Evolutionary conservation across 2,113 vertebrate genomes (phyloP).

Genomic region (Sorex araneus): DNA sequence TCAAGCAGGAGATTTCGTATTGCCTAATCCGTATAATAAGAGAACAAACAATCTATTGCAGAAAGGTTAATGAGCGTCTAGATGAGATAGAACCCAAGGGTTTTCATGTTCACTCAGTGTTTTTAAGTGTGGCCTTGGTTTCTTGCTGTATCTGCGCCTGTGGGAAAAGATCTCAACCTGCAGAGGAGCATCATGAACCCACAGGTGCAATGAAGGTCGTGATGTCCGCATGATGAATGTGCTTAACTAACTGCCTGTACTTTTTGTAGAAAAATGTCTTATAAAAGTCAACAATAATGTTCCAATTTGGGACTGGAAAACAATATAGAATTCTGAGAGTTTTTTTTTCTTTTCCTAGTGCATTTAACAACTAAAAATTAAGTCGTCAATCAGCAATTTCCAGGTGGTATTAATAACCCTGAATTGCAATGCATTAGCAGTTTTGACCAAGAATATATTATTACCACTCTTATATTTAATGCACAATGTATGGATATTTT

Average conservation of each 20-base stretch:
- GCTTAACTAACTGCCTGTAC: neutral
- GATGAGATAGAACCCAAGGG: neutral
- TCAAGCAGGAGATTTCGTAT: neutral
- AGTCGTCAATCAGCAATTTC: conserved; percentile 38
- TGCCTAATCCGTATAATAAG: neutral
- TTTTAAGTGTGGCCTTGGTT: conserved; percentile 23
- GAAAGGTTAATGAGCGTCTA: conserved; percentile 54
- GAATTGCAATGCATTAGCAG: conserved; percentile 54
- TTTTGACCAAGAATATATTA: conserved; percentile 75
- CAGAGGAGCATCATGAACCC: neutral
- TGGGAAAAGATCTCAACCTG: conserved; percentile 17
- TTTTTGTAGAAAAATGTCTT: neutral
- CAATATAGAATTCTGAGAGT: neutral
- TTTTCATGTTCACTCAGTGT: conserved; percentile 6
- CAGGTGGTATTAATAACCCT: conserved; percentile 34
- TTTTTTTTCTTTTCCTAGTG: neutral
- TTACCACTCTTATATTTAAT: conserved; percentile 7
- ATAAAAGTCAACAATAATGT: neutral
- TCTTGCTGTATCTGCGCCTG: neutral
- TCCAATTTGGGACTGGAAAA: neutral
- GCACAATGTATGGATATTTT: conserved; percentile 45
- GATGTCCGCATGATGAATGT: conserved; percentile 22
- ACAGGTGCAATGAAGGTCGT: conserved; percentile 18
- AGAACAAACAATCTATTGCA: conserved; percentile 23
- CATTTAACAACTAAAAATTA: conserved; percentile 47